Evolutionary conservation across 2,888 invertebrate species (phyloP).

Genomic region (Netelia inedita): DNA sequence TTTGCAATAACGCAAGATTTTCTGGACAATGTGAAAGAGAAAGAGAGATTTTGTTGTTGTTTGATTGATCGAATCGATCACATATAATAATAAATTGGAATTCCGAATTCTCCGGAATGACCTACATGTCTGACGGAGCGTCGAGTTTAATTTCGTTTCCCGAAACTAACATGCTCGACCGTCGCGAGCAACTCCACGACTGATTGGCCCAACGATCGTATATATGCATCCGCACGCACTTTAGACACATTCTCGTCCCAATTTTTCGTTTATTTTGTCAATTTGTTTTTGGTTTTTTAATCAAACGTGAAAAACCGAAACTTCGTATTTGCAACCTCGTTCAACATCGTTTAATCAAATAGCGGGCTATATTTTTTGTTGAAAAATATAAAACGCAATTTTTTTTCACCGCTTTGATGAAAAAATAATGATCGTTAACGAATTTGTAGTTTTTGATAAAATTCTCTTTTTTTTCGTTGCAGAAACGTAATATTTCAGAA

Average conservation of each 20-base stretch:
- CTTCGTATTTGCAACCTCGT: not conserved
- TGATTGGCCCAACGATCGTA: not conserved
- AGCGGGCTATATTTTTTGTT: not conserved
- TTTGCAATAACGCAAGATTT: not conserved
- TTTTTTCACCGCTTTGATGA: not conserved
- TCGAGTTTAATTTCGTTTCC: constrained; percentile 48
- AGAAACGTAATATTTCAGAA: too few species aligned
- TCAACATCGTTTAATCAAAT: constrained; percentile 6
- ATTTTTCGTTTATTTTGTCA: not conserved
- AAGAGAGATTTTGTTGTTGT: too few species aligned
- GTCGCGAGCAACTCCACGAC: not conserved
- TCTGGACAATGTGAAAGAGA: not conserved
- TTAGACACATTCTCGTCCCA: constrained; percentile 28
- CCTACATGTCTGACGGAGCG: constrained; percentile 45
- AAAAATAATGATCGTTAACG: not conserved
- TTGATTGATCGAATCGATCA: constrained; percentile 1
- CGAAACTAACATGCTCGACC: constrained; percentile 36
- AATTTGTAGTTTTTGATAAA: too few species aligned
- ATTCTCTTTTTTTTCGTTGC: too few species aligned
- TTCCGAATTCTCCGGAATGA: constrained; percentile 29
- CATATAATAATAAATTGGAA: not conserved
- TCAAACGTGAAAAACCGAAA: not conserved
- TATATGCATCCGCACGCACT: constrained; percentile 5
- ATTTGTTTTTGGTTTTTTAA: not conserved
- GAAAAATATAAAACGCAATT: not conserved